Evolutionary conservation across 2,888 invertebrate species (phyloP).

Genomic region (Holacanthella duospinosa): DNA sequence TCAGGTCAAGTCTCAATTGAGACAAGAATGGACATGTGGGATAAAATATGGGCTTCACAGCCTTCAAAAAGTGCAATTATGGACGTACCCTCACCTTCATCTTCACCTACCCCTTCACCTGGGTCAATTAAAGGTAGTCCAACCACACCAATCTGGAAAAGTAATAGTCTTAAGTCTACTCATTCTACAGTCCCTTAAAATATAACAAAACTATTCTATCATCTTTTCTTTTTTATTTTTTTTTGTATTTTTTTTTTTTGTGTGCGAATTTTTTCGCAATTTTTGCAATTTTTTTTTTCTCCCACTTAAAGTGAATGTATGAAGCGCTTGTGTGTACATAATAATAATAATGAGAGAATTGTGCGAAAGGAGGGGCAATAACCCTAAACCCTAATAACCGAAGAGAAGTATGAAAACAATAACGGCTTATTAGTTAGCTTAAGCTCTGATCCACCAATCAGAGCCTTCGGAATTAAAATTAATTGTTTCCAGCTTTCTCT

Average conservation of each 20-base stretch:
- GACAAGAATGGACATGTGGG: constrained; percentile 37
- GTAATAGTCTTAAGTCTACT: background rate
- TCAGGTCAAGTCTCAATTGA: too few relatives aligned
- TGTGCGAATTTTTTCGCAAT: background rate
- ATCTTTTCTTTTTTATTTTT: background rate
- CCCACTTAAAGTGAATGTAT: too few relatives aligned
- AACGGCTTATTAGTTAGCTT: too few relatives aligned
- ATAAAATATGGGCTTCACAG: constrained; percentile 38
- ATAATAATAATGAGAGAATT: too few relatives aligned
- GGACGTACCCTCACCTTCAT: constrained; percentile 37
- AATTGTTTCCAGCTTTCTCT: too few relatives aligned
- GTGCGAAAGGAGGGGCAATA: too few relatives aligned
- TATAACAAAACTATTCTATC: background rate
- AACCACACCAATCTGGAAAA: background rate
- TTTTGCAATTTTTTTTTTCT: constrained; percentile 8
- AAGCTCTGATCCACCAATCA: too few relatives aligned
- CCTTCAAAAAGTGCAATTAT: constrained; percentile 29
- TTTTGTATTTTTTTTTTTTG: background rate
- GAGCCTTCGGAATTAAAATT: too few relatives aligned
- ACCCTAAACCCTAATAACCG: too few relatives aligned
- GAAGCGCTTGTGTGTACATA: too few relatives aligned
- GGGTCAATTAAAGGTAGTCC: constrained; percentile 37
- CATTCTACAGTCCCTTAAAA: constrained; percentile 10
- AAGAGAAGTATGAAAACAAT: too few relatives aligned
- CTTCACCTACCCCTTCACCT: constrained; percentile 37